phyloP scores from a whole-genome alignment of 2,888 invertebrate genomes.

The Gymnoscelis rufifasciata region DNA sequence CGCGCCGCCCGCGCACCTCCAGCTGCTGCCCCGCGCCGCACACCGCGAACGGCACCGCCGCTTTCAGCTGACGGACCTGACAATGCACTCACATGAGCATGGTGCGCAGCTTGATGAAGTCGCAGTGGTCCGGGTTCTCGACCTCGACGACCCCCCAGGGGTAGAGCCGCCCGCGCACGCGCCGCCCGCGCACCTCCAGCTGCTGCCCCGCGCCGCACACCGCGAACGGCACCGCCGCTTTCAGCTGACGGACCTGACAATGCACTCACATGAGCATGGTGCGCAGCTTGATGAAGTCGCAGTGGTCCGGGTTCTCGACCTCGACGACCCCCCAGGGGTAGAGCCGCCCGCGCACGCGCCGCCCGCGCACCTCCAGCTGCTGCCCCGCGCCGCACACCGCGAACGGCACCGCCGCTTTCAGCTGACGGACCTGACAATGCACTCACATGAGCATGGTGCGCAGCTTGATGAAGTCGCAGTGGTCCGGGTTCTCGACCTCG shows the following conservation, averaged over 20 bases:
- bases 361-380: conserved; percentile 94
- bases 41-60: conserved; percentile 98
- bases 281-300: conserved; percentile 97
- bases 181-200: conserved; percentile 94
- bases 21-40: conserved; percentile 97
- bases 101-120: conserved; percentile 97
- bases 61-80: conserved; percentile 93
- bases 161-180: conserved; percentile 95
- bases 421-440: conserved; percentile 83
- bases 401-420: conserved; percentile 97
- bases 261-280: conserved; percentile 93
- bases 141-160: conserved; percentile 99
- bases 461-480: conserved; percentile 98
- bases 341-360: conserved; percentile 94
- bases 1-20: conserved; percentile 95
- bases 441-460: conserved; percentile 95
- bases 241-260: conserved; percentile 91
- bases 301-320: conserved; percentile 98
- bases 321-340: conserved; percentile 99
- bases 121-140: conserved; percentile 98
- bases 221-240: conserved; percentile 97
- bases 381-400: conserved; percentile 99
- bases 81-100: conserved; percentile 92
- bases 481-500: conserved; percentile 98
- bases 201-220: conserved; percentile 98